Base-by-base conservation (phyloP, 2,113 vertebrate genomes). In the Neolamprologus falcicula region DNA sequence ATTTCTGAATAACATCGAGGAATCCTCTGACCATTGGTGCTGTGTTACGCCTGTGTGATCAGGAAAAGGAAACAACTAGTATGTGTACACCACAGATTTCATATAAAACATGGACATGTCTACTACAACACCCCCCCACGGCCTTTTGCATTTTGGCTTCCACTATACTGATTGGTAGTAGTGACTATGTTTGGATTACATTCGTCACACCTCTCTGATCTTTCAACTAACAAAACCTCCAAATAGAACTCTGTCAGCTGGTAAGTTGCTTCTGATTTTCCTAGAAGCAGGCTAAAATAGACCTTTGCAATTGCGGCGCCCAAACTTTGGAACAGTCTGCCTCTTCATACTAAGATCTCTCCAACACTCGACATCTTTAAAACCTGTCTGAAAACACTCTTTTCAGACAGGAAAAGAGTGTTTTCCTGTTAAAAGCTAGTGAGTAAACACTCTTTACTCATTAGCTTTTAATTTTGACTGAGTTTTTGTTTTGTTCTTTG, bases 1-100 rank as follows among this genome's bases (percentile, higher is more conserved):
- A 93, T 97, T 98, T 85, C 98, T 97, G 95, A 99, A 99, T 7
- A 99, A 95, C 94, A 98, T 97, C 1, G 97, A 97, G 9, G 98
- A 96, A 88, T 98, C 98, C 92, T 99, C 98, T 9, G 97, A 97
- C 98, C 98, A 99, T 85, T 96, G 97, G 33, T 82, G 92, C 78
- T 90, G 96, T 33, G 95, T 96, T 82, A 98, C 94, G 81, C 98
- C 98, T 99, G 92, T 1, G 87, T 73, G 33, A 88, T 59, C 26
- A 40, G 35, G 12, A 24, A 42, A 66, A 42, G 5, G n/a, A 84
- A 71, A 73, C 5, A 53, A 9, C 31, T 24, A 8, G 7, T 45
- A 5, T 63, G 13, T 37, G 33, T 26, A 31, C 24, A 76, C 14
- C 40, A 47, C 6, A 28, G 40, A 47, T 16, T 28, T 47, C 3